A percentile compares a stretch with the other conserved stretches of the same genome.
Evolutionary conservation across 23 tunicate species (phyloP).

Genomic region (Pegea sp.): DNA sequence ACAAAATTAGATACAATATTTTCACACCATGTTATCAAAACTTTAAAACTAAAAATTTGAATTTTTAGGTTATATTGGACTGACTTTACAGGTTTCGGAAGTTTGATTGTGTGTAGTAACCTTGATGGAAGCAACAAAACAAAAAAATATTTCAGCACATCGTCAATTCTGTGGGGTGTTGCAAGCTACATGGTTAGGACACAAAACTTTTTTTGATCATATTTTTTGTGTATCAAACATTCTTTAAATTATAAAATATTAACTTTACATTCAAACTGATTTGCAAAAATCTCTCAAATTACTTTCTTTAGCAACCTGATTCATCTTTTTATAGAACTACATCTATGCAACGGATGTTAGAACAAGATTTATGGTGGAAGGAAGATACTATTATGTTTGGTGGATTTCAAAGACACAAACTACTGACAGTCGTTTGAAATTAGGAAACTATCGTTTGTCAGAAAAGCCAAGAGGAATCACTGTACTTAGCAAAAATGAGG

Average conservation of each 20-base stretch:
- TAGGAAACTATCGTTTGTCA: constrained; percentile 8
- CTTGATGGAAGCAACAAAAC: constrained; percentile 53
- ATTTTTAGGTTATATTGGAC: constrained; percentile 72
- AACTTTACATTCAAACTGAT: constrained; percentile 1
- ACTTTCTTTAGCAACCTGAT: neutral
- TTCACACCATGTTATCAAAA: neutral
- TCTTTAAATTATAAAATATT: neutral
- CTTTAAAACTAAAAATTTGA: neutral
- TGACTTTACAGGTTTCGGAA: constrained; percentile 45
- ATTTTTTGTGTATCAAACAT: neutral
- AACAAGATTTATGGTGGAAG: constrained; percentile 9
- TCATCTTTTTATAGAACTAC: constrained; percentile 16
- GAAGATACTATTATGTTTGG: constrained; percentile 28
- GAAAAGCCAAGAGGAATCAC: constrained; percentile 73
- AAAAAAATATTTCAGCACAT: constrained; percentile 12
- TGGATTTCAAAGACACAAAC: constrained; percentile 16
- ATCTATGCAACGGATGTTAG: constrained; percentile 52
- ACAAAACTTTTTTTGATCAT: neutral
- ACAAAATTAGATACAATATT: neutral
- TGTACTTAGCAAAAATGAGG: constrained; percentile 31
- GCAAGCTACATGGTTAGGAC: constrained; percentile 40
- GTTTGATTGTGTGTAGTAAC: constrained; percentile 21
- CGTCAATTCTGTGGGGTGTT: constrained; percentile 37
- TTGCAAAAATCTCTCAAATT: neutral
- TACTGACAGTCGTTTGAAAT: constrained; percentile 2